These are phyloP conservation scores for Elephas maximus DNA, from an alignment of 2,113 vertebrate species.

Conservation along the genomic window DNA sequence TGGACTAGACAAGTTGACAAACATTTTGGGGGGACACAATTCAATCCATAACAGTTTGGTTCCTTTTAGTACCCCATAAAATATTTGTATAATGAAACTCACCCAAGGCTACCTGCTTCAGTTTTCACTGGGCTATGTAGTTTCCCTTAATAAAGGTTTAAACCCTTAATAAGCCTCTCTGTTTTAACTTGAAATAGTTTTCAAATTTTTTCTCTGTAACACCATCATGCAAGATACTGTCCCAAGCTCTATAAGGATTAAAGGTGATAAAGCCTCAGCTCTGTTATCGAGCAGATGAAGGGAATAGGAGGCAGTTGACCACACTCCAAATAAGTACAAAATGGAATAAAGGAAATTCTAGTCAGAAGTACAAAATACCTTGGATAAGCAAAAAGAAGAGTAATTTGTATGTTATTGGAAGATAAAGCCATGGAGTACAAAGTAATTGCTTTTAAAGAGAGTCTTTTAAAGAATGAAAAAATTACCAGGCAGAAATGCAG, in stretches of 20 bases:
- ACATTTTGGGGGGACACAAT: too few relatives aligned
- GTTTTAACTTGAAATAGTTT: too few relatives aligned
- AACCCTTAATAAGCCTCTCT: too few relatives aligned
- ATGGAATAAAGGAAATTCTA: background rate
- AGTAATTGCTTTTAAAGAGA: conserved; percentile 17
- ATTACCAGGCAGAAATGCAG: conserved; percentile 27
- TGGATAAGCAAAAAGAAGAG: background rate
- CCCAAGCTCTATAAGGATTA: background rate
- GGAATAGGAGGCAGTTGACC: background rate
- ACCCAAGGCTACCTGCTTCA: too few relatives aligned
- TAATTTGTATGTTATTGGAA: background rate
- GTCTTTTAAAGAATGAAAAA: background rate
- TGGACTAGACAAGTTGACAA: too few relatives aligned
- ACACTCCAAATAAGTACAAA: background rate
- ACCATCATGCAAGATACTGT: too few relatives aligned
- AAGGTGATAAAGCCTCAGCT: background rate
- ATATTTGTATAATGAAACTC: too few relatives aligned
- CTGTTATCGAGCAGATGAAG: background rate
- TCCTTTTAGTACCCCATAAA: too few relatives aligned
- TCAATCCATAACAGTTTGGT: too few relatives aligned
- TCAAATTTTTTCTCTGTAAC: too few relatives aligned
- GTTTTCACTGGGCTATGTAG: too few relatives aligned
- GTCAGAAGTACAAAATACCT: background rate
- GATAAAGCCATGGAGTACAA: background rate
- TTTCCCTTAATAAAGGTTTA: too few relatives aligned